Percentiles rank a stretch among this genome's conserved stretches.
These are phyloP conservation scores for Metopia argyrocephala DNA, from an alignment of 2,888 invertebrate species.

Conservation along the genomic window DNA sequence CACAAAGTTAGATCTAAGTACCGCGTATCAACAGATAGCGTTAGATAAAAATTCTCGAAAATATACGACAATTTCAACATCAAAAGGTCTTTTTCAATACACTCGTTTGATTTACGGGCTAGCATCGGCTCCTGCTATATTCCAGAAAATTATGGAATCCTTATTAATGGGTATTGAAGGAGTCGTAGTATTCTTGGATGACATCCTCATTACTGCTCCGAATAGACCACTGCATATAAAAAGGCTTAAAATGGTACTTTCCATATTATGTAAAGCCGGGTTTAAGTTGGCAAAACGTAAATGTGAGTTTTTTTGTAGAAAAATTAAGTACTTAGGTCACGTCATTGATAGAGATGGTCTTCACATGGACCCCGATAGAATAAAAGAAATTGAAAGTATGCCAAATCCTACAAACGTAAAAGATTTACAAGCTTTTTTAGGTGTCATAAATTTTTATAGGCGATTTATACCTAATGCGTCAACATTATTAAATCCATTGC, in stretches of 20 bases:
- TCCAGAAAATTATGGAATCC: no score
- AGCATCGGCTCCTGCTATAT: no score
- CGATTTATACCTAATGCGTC: constrained; percentile 71
- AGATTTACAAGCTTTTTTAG: no score
- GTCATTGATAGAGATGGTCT: no score
- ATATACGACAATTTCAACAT: no score
- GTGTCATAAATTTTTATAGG: constrained; percentile 75
- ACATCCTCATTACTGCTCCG: constrained; percentile 69
- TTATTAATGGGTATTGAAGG: no score
- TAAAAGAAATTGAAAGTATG: constrained; percentile 25
- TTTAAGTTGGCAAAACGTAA: constrained; percentile 67
- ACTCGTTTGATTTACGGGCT: no score
- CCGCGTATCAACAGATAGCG: constrained; percentile 73
- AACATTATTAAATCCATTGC: no score
- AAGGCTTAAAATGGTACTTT: constrained; percentile 66
- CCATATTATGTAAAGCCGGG: constrained; percentile 66
- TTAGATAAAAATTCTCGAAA: constrained; percentile 70
- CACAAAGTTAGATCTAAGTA: no score
- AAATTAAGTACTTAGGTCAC: constrained; percentile 33
- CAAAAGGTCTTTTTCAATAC: no score
- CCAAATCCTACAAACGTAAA: constrained; percentile 52
- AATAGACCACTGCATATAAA: constrained; percentile 63
- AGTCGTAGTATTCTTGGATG: no score
- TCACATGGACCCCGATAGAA: constrained; percentile 67
- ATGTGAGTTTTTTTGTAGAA: constrained; percentile 66